Base-by-base conservation (phyloP, 2,797 vertebrate genomes). In the Tauraco hartlaubi region DNA sequence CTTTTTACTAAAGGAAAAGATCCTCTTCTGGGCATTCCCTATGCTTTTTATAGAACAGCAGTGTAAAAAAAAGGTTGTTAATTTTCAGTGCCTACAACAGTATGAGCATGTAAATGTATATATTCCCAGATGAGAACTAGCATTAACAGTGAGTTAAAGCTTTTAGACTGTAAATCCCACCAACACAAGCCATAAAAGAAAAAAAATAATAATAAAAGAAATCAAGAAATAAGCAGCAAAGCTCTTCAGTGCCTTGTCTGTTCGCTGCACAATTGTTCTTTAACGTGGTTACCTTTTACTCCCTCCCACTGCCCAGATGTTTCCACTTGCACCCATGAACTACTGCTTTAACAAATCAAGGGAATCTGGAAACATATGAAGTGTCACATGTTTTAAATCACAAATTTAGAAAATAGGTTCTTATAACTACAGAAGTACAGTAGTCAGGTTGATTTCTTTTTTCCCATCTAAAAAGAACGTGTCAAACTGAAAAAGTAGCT, bases 121-220 rank as follows among this genome's bases (percentile, higher is more conserved):
- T 89, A 68, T 72, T 88, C 35, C 61, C 61, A 75, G 35, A 78
- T 21, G 62, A 92, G 54, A 94, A 95, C 12, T 71, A 90, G 64
- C 44, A 89, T 72, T 92, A 96, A 90, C 39, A 90, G 63, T 39
- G 49, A 93, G 63, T 66, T 91, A 92, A 74, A 46, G 61, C 61
- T 92, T 72, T 91, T 61, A 93, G 81, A 74, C 46, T 82, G 52
- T 64, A 91, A 89, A 71, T 76, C 37, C 44, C 68, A 83, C 56
- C 64, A 96, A 89, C 4, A 4, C 63, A 93, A 96, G 39, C 18
- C 55, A 88, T 76, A 67, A 87, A 81, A 22, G 16, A 5, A 1
- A 4, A 31, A 58, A 43, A 64, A 35, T 35, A 15, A 39, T n/a
- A 46, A n/a, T 43, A 25, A 17, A 48, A 31, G 3, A 21, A 68